Evolutionary conservation across 2,797 vertebrate species (phyloP), one percentile per base, ranked within the genome.

Genomic region (Acrocephalus scirpaceus): DNA sequence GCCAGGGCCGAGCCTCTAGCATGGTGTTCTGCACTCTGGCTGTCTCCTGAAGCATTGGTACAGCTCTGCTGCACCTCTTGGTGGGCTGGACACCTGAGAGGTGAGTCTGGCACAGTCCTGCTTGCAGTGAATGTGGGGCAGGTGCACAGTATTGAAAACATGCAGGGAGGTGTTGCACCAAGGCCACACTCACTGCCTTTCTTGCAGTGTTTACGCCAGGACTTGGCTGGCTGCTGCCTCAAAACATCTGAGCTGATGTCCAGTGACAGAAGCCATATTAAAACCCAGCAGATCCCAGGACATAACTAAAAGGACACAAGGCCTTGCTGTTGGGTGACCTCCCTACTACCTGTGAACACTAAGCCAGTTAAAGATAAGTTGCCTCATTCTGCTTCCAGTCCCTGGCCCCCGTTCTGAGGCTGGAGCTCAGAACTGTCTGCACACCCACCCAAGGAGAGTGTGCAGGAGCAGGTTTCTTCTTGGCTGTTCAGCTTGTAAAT

Each of bases 91-190:
- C 10, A 38, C 48, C 51, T 29, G 6, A 4, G 51, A 38, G 34
- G 27, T 10, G 34, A 50, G 40, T 9, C 30, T 53, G 23, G 64
- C 38, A 42, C 14, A 40, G n/a, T 29, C 6, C 61, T 54, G 32
- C 32, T 10, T 19, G 23, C 42, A 25, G 21, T 5, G 13, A n/a
- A 7, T 1, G 0, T 5, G n/a, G 27, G 8, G 20, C 42, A 38
- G 58, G 36, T 4, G 11, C 34, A 47, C 13, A 13, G 27, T 2
- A 22, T 15, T 2, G 8, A 23, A 51, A 29, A 29, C 0, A 0
- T 4, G 3, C 7, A 3, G 3, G 22, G 4, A 51, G 16, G 19
- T 11, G 11, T 1, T 19, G 30, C 71, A 53, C 34, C 9, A 29
- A 32, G 23, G 14, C 14, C 32, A 26, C 23, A 13, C 17, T 78